Evolutionary conservation across 2,797 vertebrate species (phyloP), one percentile per base, ranked within the genome.

Genomic region (Limosa lapponica): DNA sequence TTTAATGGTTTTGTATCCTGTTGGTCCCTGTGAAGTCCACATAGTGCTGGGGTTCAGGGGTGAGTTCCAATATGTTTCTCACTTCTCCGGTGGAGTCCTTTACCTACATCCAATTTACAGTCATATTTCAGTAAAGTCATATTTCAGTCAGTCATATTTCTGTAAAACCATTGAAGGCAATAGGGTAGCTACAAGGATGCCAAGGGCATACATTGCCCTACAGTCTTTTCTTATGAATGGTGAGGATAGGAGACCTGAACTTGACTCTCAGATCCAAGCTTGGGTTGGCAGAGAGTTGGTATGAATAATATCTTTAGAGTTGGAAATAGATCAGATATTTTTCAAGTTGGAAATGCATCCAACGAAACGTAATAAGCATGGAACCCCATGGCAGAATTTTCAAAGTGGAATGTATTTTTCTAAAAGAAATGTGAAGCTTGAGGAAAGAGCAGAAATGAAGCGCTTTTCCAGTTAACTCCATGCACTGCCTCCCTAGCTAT

Each of bases 371-470:
- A 81, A 67, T 80, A 90, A 81, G 37, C 41, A 55, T 58, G 37
- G 52, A 82, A 54, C 25, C 48, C 28, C 55, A 48, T 27, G 49
- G 37, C 18, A 61, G 51, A 58, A 9, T 82, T 91, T 93, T 80
- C 75, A 59, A 70, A 92, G 52, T 55, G 5, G 55, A 85, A 71
- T 66, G 13, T 58, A 32, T 64, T 82, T 91, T 90, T 89, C 48
- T 57, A 62, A 82, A 28, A 75, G 54, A 72, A 94, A 75, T 34
- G 14, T 66, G 28, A 91, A 62, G 23, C 59, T 59, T 59, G 51
- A 82, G 23, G 28, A 59, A 90, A 84, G 46, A 80, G 58, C 37
- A 87, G 41, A 91, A 81, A 55, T 82, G 1, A 92, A 81, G 32
- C 54, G 13, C 4, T 87, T 83, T 90, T 65, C 44, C 46, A 37